Conservation (phyloP, 2,888 invertebrate genomes). For the Amblyjoppa fuscipennis region DNA sequence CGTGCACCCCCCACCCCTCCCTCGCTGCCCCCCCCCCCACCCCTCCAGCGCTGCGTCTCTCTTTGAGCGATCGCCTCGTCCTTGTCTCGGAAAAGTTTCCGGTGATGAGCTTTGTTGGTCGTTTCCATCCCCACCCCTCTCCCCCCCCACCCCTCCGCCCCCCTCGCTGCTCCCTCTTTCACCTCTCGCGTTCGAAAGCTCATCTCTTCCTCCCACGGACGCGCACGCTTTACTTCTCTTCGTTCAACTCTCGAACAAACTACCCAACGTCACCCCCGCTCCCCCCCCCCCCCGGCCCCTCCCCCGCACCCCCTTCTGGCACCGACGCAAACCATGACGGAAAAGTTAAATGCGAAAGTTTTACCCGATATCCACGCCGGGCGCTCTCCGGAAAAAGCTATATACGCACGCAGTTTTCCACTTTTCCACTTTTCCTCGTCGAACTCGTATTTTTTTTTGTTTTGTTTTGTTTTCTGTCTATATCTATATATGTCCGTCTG, state of each 20-base stretch:
- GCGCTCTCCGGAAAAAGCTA: slow-evolving; percentile 75
- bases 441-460: slow-evolving; percentile 4
- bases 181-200: slow-evolving; percentile 49
- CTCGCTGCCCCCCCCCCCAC: slow-evolving; percentile 53
- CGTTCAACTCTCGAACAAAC: slow-evolving; percentile 8
- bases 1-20: background rate
- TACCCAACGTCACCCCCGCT: background rate
- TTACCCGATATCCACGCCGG: slow-evolving; percentile 81
- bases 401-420: slow-evolving; percentile 71
- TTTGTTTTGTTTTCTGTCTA: background rate
- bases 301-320: background rate
- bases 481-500: no score
- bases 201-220: slow-evolving; percentile 51
- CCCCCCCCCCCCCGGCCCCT: no score
- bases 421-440: slow-evolving; percentile 56
- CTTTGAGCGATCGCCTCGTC: slow-evolving; percentile 69
- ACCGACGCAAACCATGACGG: slow-evolving; percentile 76
- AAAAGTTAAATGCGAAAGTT: slow-evolving; percentile 84
- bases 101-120: slow-evolving; percentile 84
- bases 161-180: slow-evolving; percentile 18
- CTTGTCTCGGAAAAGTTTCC: slow-evolving; percentile 83
- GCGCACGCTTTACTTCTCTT: slow-evolving; percentile 17
- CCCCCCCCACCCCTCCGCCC: background rate
- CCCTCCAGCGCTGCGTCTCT: slow-evolving; percentile 24
- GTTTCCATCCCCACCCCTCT: slow-evolving; percentile 75